These are phyloP conservation scores for Bombus pyrosoma DNA, from an alignment of 1,140 invertebrate species.

Conservation along the genomic window DNA sequence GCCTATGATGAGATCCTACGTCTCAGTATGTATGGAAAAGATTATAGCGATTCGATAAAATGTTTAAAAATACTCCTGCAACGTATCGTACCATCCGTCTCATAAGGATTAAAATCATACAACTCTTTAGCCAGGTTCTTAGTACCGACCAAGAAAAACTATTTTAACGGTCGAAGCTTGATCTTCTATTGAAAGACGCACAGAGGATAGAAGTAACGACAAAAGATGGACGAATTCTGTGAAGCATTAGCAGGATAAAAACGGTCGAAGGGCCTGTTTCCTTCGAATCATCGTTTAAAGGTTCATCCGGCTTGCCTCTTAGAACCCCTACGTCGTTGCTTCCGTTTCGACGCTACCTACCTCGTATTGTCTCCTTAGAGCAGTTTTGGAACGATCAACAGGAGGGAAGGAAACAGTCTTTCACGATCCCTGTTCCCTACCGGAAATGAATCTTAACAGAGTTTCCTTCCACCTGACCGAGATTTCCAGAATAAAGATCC, in stretches of 20 bases:
- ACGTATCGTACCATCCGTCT: too few relatives aligned
- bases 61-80: too few relatives aligned
- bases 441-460: conserved; percentile 29
- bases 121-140: neutral
- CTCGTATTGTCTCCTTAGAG: conserved; percentile 35
- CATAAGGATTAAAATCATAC: too few relatives aligned
- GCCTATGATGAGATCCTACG: too few relatives aligned
- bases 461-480: conserved; percentile 2
- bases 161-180: conserved; percentile 5
- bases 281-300: conserved; percentile 45
- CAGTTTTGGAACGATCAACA: conserved; percentile 25
- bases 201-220: neutral
- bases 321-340: conserved; percentile 46
- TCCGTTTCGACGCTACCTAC: conserved; percentile 21
- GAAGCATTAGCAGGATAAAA: conserved; percentile 8
- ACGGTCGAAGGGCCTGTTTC: conserved; percentile 25
- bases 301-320: conserved; percentile 49
- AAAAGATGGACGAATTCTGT: conserved; percentile 14
- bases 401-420: conserved; percentile 33
- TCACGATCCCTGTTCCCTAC: neutral
- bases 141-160: neutral
- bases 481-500: neutral
- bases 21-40: too few relatives aligned
- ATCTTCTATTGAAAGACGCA: conserved; percentile 29
- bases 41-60: too few relatives aligned